Evolutionary conservation across 2,113 vertebrate species (phyloP).

Genomic region (Heteronetta atricapilla): DNA sequence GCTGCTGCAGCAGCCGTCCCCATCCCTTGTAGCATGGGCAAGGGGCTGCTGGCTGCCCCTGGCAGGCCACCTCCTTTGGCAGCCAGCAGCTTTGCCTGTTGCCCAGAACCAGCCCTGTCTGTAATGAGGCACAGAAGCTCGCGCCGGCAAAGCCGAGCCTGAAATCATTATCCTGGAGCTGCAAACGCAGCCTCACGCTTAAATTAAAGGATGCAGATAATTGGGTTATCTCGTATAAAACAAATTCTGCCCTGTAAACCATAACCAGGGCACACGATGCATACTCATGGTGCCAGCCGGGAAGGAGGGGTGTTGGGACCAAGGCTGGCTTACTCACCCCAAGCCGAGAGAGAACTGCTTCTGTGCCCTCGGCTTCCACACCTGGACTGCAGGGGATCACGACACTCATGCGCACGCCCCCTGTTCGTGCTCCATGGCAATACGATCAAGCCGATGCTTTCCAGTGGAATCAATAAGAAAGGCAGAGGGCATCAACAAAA

Average conservation of each 20-base stretch:
- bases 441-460: background rate
- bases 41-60: background rate
- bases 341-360: background rate
- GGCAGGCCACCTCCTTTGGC: background rate
- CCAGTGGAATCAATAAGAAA: conserved; percentile 34
- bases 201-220: background rate
- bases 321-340: background rate
- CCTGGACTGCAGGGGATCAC: background rate
- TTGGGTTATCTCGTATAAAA: background rate
- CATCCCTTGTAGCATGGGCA: background rate
- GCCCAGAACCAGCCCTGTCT: background rate
- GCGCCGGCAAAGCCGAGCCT: background rate
- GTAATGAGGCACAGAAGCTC: background rate
- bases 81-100: background rate
- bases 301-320: background rate
- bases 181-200: background rate
- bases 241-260: background rate
- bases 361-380: background rate
- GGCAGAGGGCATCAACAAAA: conserved; percentile 37
- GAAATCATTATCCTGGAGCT: background rate
- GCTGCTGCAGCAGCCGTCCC: background rate
- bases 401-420: background rate
- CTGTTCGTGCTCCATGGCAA: background rate
- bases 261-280: background rate
- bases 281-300: background rate